phyloP scores from a whole-genome alignment of 2,797 vertebrate genomes.

The Steatocranus sp. region DNA sequence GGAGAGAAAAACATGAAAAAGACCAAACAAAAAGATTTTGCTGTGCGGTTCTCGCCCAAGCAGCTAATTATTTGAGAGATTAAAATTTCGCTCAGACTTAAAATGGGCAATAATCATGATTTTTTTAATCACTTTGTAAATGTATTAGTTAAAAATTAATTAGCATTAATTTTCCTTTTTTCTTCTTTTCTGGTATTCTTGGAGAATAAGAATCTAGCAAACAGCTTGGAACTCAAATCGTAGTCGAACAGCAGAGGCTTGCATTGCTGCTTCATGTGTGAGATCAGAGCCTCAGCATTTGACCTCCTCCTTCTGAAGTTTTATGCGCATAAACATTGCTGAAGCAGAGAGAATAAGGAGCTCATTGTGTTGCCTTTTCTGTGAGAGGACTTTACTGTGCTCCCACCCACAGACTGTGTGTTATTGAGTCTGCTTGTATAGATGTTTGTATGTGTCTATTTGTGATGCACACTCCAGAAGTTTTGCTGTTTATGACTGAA shows the following conservation, averaged over 20 bases:
- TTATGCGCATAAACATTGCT: constrained; percentile 53
- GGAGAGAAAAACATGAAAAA: background rate
- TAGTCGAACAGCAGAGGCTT: background rate
- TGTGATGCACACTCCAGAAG: background rate
- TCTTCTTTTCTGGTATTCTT: background rate
- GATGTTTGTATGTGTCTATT: background rate
- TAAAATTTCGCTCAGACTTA: background rate
- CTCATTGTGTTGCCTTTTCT: constrained; percentile 52
- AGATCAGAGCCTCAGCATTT: constrained; percentile 36
- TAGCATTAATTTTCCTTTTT: background rate
- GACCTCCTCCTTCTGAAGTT: constrained; percentile 57
- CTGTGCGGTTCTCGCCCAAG: background rate
- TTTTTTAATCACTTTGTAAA: background rate
- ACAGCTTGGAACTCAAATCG: background rate
- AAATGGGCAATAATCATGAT: background rate
- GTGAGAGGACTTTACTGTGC: constrained; percentile 29
- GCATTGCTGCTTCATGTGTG: constrained; percentile 1
- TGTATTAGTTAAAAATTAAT: background rate
- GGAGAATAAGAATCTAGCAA: background rate
- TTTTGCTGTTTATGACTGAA: background rate
- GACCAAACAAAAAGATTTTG: background rate
- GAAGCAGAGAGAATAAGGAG: constrained; percentile 50
- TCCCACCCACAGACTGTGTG: constrained; percentile 5
- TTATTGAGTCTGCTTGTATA: background rate
- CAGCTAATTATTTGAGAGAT: background rate